Evolutionary conservation across 2,888 invertebrate genomes (phyloP).

Genomic region (Himalopsyche tibetana): DNA sequence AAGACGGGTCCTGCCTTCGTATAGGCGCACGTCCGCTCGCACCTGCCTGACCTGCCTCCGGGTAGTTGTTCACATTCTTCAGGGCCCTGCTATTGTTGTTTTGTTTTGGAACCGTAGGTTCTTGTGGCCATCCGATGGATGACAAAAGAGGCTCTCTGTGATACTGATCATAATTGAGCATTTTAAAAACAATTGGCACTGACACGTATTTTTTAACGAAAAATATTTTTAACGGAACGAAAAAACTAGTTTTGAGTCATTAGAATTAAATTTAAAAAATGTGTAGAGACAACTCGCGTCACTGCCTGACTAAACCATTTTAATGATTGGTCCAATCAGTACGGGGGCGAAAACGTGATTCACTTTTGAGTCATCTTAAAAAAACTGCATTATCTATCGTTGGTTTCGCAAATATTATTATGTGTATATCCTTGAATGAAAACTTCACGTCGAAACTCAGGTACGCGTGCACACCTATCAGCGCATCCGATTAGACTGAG

Average conservation of each 20-base stretch:
- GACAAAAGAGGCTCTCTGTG: conserved; percentile 34
- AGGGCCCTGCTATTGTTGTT: conserved; percentile 54
- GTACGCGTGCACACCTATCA: neutral
- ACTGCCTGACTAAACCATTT: conserved; percentile 25
- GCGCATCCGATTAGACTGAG: conserved; percentile 26
- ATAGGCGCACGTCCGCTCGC: conserved; percentile 31
- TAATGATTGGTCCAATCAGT: neutral
- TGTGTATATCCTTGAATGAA: conserved; percentile 13
- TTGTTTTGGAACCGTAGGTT: conserved; percentile 7
- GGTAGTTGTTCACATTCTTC: conserved; percentile 57
- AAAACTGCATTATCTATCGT: conserved; percentile 21
- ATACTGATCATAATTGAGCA: conserved; percentile 39
- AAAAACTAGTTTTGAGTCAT: neutral
- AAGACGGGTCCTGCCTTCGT: conserved; percentile 43
- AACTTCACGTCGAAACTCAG: neutral
- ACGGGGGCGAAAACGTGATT: conserved; percentile 35
- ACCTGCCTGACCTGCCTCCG: conserved; percentile 55
- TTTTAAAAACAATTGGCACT: conserved; percentile 6
- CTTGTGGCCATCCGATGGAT: conserved; percentile 9
- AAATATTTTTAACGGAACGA: conserved; percentile 3
- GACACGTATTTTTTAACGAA: neutral
- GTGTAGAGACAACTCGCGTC: neutral
- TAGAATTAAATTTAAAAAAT: neutral
- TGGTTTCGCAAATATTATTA: neutral
- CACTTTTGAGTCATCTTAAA: conserved; percentile 37